phyloP scores from a whole-genome alignment of 2,113 vertebrate species.

The Barnardius zonarius region DNA sequence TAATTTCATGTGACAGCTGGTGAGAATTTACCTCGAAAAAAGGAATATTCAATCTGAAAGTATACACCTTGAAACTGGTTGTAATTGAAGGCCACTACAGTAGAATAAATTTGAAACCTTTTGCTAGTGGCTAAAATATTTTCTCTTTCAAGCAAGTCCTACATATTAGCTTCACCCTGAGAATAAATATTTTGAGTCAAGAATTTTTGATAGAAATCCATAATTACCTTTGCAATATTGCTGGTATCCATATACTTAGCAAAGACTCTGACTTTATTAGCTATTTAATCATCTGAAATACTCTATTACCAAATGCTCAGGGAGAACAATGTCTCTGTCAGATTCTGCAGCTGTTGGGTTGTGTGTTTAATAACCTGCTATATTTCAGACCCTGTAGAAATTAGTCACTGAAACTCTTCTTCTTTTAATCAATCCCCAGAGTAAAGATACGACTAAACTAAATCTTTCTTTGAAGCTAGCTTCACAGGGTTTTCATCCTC shows the following conservation, averaged over 20 bases:
- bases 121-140: background rate
- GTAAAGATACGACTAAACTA: background rate
- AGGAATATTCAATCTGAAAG: background rate
- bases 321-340: conserved; percentile 39
- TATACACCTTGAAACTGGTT: background rate
- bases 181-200: conserved; percentile 19
- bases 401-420: background rate
- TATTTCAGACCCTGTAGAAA: conserved; percentile 20
- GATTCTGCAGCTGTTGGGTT: background rate
- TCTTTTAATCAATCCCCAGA: background rate
- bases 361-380: conserved; percentile 31
- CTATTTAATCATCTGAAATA: conserved; percentile 38
- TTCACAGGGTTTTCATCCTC: background rate
- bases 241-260: conserved; percentile 32
- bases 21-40: conserved; percentile 4
- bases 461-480: background rate
- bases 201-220: conserved; percentile 25
- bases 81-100: background rate
- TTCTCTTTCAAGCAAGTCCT: background rate
- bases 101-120: background rate
- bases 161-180: background rate
- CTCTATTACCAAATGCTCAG: conserved; percentile 2
- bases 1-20: background rate
- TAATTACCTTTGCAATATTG: conserved; percentile 42
- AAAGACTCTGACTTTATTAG: conserved; percentile 35